Evolutionary conservation across 1,140 invertebrate species (phyloP).

Genomic region (Gerris buenoi): DNA sequence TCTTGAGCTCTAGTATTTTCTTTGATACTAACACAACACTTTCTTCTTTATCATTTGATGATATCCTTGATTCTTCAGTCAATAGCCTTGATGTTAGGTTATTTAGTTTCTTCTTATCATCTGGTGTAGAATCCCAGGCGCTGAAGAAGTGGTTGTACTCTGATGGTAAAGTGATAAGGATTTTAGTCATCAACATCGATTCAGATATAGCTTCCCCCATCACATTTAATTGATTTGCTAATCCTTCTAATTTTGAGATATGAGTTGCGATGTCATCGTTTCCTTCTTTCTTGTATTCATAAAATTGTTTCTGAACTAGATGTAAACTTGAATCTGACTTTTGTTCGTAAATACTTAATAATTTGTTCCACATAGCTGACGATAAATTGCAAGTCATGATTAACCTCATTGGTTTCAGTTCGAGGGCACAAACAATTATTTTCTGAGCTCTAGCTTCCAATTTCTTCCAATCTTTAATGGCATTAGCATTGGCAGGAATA

Average conservation of each 20-base stretch:
- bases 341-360: not conserved
- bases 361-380: not conserved
- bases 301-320: not conserved
- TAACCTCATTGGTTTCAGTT: not conserved
- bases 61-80: no score
- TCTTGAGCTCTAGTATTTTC: no score
- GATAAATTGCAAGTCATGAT: not conserved
- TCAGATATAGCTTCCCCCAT: not conserved
- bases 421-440: not conserved
- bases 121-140: not conserved
- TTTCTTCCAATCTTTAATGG: not conserved
- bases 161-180: not conserved
- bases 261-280: not conserved
- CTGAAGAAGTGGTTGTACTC: not conserved
- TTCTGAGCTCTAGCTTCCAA: not conserved
- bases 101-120: not conserved
- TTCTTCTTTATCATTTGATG: no score
- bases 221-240: not conserved
- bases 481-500: not conserved
- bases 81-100: not conserved
- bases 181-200: not conserved
- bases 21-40: no score
- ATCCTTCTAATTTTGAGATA: not conserved
- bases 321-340: not conserved
- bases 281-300: not conserved